phyloP scores from a whole-genome alignment of 2,888 invertebrate genomes.

The Cephus sareptanus region DNA sequence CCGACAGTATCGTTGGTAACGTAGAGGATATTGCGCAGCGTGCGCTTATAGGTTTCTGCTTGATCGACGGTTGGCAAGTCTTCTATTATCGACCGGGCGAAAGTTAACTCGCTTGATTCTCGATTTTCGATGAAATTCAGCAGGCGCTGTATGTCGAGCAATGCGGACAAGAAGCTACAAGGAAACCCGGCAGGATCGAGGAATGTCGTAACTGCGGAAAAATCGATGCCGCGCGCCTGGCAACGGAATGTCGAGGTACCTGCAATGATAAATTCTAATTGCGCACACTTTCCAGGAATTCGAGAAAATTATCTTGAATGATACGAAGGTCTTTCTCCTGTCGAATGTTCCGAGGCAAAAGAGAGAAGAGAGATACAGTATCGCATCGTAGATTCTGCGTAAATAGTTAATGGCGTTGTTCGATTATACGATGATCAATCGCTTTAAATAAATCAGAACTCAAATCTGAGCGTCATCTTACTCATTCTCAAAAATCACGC shows the following conservation, averaged over 20 bases:
- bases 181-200: background rate
- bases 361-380: background rate
- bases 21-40: background rate
- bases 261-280: slow-evolving; percentile 31
- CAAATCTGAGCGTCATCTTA: background rate
- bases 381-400: background rate
- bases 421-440: background rate
- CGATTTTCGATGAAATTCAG: background rate
- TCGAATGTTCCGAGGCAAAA: background rate
- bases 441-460: background rate
- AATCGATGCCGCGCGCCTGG: background rate
- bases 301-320: background rate
- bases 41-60: background rate
- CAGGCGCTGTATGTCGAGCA: background rate
- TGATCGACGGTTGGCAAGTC: background rate
- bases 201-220: slow-evolving; percentile 12
- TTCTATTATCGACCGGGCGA: background rate
- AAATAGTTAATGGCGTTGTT: background rate
- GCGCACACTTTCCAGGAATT: slow-evolving; percentile 13
- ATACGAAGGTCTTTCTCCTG: background rate
- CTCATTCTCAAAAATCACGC: background rate
- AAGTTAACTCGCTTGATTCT: background rate
- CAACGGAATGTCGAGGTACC: slow-evolving; percentile 25
- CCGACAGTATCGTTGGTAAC: background rate
- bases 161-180: slow-evolving; percentile 1